These are phyloP conservation scores for Hirtodrosophila confusa DNA, from an alignment of 2,888 invertebrate species.

Conservation along the genomic window DNA sequence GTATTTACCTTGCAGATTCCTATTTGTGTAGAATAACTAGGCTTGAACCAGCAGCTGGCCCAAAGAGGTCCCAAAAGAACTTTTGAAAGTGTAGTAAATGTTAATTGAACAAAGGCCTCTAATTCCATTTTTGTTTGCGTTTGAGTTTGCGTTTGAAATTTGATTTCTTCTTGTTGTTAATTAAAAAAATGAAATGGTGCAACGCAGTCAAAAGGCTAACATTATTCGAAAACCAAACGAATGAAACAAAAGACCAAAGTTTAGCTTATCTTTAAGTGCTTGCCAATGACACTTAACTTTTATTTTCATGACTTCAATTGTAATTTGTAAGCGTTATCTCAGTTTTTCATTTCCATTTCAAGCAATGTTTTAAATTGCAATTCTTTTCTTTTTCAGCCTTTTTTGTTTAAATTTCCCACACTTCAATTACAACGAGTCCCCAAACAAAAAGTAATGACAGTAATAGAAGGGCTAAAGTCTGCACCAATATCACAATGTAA, in stretches of 20 bases:
- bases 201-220: slow-evolving; percentile 34
- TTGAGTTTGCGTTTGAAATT: background rate
- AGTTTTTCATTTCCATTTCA: slow-evolving; percentile 19
- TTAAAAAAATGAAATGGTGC: slow-evolving; percentile 31
- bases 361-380: slow-evolving; percentile 36
- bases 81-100: slow-evolving; percentile 7
- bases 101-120: slow-evolving; percentile 44
- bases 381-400: slow-evolving; percentile 2
- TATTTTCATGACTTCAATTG: slow-evolving; percentile 73
- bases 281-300: slow-evolving; percentile 71
- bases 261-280: slow-evolving; percentile 67
- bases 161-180: slow-evolving; percentile 26
- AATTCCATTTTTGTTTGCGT: slow-evolving; percentile 5
- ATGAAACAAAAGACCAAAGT: slow-evolving; percentile 41
- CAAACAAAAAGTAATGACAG: slow-evolving; percentile 55
- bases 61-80: background rate
- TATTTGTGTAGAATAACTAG: slow-evolving; percentile 56
- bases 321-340: slow-evolving; percentile 55
- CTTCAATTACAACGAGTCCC: slow-evolving; percentile 39
- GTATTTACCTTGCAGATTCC: slow-evolving; percentile 71
- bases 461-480: slow-evolving; percentile 24
- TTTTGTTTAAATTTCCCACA: slow-evolving; percentile 21
- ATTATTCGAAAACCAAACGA: slow-evolving; percentile 8
- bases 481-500: slow-evolving; percentile 25
- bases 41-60: slow-evolving; percentile 7